phyloP scores from a whole-genome alignment of 1,140 invertebrate species.

The Drosophila aff. region DNA sequence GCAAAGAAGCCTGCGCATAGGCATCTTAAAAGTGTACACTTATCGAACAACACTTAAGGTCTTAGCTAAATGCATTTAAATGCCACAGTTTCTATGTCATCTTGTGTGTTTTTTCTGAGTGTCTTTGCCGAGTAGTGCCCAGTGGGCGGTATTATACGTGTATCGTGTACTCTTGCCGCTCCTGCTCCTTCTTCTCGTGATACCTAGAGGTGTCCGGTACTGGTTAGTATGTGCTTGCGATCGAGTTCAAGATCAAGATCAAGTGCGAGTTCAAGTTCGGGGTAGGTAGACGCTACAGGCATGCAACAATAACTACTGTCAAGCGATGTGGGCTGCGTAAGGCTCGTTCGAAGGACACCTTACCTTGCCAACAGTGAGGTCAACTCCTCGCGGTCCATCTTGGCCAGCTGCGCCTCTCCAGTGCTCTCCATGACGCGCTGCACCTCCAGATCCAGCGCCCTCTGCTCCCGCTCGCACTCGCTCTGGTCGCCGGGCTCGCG shows the following conservation, averaged over 20 bases:
- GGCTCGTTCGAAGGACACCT: conserved; percentile 17
- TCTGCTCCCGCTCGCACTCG: conserved; percentile 87
- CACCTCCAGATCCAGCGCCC: conserved; percentile 84
- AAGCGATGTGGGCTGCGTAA: conserved; percentile 34
- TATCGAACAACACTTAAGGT: conserved; percentile 55
- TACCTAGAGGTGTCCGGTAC: conserved; percentile 85
- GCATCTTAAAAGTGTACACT: conserved; percentile 31
- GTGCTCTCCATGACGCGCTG: conserved; percentile 85
- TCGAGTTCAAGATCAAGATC: conserved; percentile 44
- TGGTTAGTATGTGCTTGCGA: conserved; percentile 68
- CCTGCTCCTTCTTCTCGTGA: conserved; percentile 87
- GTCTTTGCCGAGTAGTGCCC: conserved; percentile 18
- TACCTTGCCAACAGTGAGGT: conserved; percentile 88
- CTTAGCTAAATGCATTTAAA: conserved; percentile 67
- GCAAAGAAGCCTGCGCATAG: neutral
- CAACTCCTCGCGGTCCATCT: conserved; percentile 86
- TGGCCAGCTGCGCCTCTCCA: conserved; percentile 84
- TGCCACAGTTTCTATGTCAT: conserved; percentile 48
- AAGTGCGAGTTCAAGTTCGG: conserved; percentile 57
- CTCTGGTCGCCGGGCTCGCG: conserved; percentile 85
- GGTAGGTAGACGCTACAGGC: conserved; percentile 66
- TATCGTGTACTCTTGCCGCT: conserved; percentile 88
- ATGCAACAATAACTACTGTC: conserved; percentile 73
- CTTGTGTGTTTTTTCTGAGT: conserved; percentile 34
- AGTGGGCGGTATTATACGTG: conserved; percentile 86